A percentile compares a stretch with the other conserved stretches of the same genome.
Conservation (phyloP, 2,888 invertebrate genomes). For the Prostheceraeus crozeri region DNA sequence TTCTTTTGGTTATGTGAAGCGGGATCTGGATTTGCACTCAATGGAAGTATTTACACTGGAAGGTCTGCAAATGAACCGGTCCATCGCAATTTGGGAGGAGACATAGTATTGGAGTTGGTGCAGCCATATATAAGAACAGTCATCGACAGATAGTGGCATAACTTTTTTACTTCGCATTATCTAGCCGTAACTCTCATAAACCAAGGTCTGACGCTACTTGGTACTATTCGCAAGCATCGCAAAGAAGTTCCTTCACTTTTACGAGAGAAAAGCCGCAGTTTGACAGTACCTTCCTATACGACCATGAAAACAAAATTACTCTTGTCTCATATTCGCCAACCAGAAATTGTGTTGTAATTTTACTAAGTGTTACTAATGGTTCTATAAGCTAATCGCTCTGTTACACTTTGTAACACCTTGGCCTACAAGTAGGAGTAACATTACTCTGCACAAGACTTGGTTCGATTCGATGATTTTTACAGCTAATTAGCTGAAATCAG, state of each 20-base stretch:
- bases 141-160: neutral
- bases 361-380: too few relatives aligned
- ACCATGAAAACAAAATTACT: too few relatives aligned
- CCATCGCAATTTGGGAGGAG: neutral
- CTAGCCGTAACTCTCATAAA: constrained; percentile 1
- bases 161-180: constrained; percentile 14
- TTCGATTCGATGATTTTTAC: too few relatives aligned
- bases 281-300: too few relatives aligned
- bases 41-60: constrained; percentile 3
- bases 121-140: neutral
- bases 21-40: constrained; percentile 3
- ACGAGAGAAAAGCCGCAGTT: too few relatives aligned
- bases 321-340: too few relatives aligned
- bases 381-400: too few relatives aligned
- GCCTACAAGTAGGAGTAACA: too few relatives aligned
- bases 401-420: too few relatives aligned
- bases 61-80: constrained; percentile 9
- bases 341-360: too few relatives aligned
- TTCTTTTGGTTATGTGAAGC: neutral
- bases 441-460: too few relatives aligned
- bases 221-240: neutral
- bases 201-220: neutral
- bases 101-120: neutral
- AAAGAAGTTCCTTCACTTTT: neutral
- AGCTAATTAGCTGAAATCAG: too few relatives aligned